A percentile compares a stretch with the other conserved stretches of the same genome.
These are phyloP conservation scores for Metopolophium dirhodum DNA, from an alignment of 1,140 invertebrate genomes.

Conservation along the genomic window DNA sequence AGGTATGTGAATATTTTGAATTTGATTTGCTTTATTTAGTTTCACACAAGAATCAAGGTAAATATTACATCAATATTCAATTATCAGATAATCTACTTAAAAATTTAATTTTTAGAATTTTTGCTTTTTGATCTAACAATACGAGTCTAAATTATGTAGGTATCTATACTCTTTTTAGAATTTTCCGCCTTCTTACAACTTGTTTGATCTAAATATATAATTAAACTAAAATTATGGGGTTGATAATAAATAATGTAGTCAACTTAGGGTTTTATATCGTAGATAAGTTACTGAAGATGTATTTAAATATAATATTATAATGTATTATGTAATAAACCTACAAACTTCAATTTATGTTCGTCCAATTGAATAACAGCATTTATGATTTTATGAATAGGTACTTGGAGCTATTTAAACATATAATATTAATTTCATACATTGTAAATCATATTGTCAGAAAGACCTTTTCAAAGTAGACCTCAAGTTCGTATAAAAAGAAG, in stretches of 20 bases:
- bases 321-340: too few species aligned
- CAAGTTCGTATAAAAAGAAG: too few species aligned
- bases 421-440: too few species aligned
- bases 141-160: too few species aligned
- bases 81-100: background rate
- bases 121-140: background rate
- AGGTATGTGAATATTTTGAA: background rate
- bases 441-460: too few species aligned
- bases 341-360: too few species aligned
- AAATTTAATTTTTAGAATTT: background rate
- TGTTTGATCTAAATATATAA: background rate
- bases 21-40: background rate
- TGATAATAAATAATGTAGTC: background rate
- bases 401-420: too few species aligned
- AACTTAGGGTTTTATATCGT: background rate
- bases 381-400: too few species aligned
- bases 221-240: background rate
- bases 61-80: background rate
- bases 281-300: background rate
- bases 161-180: too few species aligned
- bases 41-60: background rate
- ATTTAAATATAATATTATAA: background rate
- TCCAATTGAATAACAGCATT: too few species aligned
- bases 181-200: background rate
- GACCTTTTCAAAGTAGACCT: too few species aligned